A percentile compares a stretch with the other conserved stretches of the same genome.
These are phyloP conservation scores for Neopelma chrysocephalum DNA, from an alignment of 2,797 vertebrate species.

Conservation along the genomic window DNA sequence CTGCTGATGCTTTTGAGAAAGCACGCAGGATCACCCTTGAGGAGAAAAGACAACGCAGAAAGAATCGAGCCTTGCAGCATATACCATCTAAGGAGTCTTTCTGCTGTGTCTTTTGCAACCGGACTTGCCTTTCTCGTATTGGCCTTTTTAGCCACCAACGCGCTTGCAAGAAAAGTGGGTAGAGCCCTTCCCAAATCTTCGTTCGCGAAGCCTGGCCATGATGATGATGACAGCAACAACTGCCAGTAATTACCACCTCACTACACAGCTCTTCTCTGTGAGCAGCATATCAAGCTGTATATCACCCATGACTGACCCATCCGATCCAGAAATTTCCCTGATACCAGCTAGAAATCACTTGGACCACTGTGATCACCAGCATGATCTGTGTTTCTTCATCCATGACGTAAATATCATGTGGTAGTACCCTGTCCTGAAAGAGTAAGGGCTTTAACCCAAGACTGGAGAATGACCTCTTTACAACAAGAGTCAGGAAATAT, in stretches of 20 bases:
- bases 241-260: background rate
- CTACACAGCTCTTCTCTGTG: background rate
- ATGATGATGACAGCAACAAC: background rate
- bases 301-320: background rate
- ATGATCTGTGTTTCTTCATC: background rate
- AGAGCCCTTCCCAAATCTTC: too few relatives aligned
- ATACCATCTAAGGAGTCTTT: too few relatives aligned
- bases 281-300: background rate
- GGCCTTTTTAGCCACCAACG: too few relatives aligned
- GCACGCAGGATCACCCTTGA: too few relatives aligned
- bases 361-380: background rate
- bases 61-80: too few relatives aligned
- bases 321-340: background rate
- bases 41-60: too few relatives aligned
- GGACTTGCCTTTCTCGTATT: too few relatives aligned
- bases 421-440: background rate
- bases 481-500: background rate
- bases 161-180: too few relatives aligned
- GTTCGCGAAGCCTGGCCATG: too few relatives aligned
- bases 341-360: background rate
- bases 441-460: background rate
- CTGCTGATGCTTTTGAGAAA: too few relatives aligned
- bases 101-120: too few relatives aligned
- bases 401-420: background rate
- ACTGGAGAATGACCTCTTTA: background rate